Evolutionary conservation across 1,140 invertebrate species (phyloP).

Genomic region (Brachionus calyciflorus): DNA sequence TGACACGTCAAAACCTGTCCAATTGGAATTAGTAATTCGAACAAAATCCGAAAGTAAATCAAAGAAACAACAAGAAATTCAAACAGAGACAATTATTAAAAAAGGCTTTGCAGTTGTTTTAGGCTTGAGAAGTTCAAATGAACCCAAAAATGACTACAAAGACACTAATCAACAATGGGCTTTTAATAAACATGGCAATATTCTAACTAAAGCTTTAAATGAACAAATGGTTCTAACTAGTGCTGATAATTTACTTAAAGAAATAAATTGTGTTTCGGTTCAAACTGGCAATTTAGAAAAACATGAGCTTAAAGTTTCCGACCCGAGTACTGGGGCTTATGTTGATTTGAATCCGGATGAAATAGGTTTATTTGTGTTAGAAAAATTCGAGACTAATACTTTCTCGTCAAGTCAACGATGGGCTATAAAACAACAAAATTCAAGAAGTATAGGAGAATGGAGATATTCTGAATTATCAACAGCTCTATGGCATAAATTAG

Average conservation of each 20-base stretch:
- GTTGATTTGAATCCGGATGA: constrained; percentile 12
- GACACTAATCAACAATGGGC: constrained; percentile 25
- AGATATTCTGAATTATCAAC: constrained; percentile 56
- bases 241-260: constrained; percentile 1
- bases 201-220: background rate
- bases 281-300: constrained; percentile 13
- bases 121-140: background rate
- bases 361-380: constrained; percentile 17
- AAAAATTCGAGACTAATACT: background rate
- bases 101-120: constrained; percentile 21
- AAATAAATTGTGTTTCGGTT: background rate
- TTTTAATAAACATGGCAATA: constrained; percentile 44
- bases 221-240: constrained; percentile 33
- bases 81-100: constrained; percentile 23
- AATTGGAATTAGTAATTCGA: background rate
- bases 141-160: background rate
- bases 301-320: constrained; percentile 3
- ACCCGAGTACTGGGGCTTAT: background rate
- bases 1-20: background rate
- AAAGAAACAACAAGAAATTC: background rate
- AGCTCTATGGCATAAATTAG: constrained; percentile 58
- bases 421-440: constrained; percentile 30
- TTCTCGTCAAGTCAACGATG: constrained; percentile 29
- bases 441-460: constrained; percentile 56
- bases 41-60: background rate